phyloP scores from a whole-genome alignment of 2,888 invertebrate genomes.

The Mimachlamys varia region DNA sequence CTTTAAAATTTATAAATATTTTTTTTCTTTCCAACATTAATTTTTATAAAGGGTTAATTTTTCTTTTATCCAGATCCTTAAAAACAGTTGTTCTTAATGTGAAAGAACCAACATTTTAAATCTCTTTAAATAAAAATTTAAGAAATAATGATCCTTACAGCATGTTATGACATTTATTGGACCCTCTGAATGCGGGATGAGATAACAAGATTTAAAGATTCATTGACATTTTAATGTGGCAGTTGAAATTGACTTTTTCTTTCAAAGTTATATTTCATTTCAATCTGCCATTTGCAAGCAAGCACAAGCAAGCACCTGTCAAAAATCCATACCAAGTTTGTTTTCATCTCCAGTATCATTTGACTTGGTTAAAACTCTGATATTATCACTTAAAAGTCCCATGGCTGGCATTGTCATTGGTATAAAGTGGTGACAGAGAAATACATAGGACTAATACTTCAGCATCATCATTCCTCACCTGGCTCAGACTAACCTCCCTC shows the following conservation, averaged over 20 bases:
- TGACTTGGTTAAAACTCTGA: background rate
- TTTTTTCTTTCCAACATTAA: too few relatives aligned
- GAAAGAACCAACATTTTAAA: background rate
- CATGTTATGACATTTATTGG: background rate
- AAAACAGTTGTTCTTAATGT: too few relatives aligned
- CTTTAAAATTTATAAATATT: background rate
- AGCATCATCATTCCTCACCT: background rate
- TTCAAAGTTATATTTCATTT: background rate
- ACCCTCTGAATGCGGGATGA: too few relatives aligned
- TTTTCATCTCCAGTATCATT: background rate
- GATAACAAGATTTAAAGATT: background rate
- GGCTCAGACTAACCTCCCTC: background rate
- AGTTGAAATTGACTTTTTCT: background rate
- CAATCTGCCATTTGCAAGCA: background rate
- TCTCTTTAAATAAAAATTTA: background rate
- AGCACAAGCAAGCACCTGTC: constrained; percentile 20
- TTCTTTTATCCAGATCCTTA: too few relatives aligned
- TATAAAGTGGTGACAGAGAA: background rate
- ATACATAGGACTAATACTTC: background rate
- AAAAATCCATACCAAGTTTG: constrained; percentile 2
- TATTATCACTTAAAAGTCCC: background rate
- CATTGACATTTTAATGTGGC: constrained; percentile 5
- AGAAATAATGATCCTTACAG: too few relatives aligned
- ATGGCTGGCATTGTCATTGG: background rate
- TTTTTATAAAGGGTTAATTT: background rate